Evolutionary conservation across 2,113 vertebrate species (phyloP).

Genomic region (Xiphophorus hellerii): DNA sequence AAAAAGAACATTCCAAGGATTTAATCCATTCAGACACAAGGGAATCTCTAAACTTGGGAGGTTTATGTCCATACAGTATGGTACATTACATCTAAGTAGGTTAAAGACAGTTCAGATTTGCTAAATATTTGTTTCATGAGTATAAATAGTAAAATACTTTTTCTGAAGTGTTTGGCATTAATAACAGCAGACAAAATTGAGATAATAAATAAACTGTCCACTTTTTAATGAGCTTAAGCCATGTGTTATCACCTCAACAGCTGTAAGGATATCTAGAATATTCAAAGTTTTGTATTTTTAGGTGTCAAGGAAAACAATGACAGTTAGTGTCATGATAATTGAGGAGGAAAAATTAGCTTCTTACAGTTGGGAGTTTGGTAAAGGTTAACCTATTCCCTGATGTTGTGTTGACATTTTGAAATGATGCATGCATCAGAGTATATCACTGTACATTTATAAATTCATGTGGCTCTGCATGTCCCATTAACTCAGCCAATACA

Average conservation of each 20-base stretch:
- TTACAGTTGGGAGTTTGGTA: slow-evolving; percentile 42
- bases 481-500: slow-evolving; percentile 7
- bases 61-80: no score
- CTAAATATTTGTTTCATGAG: neutral
- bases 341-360: slow-evolving; percentile 36
- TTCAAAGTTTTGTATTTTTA: slow-evolving; percentile 30
- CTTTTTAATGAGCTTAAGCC: neutral
- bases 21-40: neutral
- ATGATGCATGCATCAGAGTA: slow-evolving; percentile 30
- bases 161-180: neutral
- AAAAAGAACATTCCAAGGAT: neutral
- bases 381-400: slow-evolving; percentile 79
- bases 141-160: neutral
- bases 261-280: slow-evolving; percentile 10
- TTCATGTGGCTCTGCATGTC: slow-evolving; percentile 18
- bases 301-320: slow-evolving; percentile 61
- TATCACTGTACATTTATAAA: slow-evolving; percentile 36
- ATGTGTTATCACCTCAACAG: neutral
- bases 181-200: neutral
- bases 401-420: slow-evolving; percentile 75
- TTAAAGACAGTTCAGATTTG: neutral
- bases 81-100: neutral
- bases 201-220: neutral
- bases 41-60: neutral
- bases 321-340: slow-evolving; percentile 57